These are phyloP conservation scores for Hyphantria cunea DNA, from an alignment of 1,140 invertebrate species.

Conservation along the genomic window DNA sequence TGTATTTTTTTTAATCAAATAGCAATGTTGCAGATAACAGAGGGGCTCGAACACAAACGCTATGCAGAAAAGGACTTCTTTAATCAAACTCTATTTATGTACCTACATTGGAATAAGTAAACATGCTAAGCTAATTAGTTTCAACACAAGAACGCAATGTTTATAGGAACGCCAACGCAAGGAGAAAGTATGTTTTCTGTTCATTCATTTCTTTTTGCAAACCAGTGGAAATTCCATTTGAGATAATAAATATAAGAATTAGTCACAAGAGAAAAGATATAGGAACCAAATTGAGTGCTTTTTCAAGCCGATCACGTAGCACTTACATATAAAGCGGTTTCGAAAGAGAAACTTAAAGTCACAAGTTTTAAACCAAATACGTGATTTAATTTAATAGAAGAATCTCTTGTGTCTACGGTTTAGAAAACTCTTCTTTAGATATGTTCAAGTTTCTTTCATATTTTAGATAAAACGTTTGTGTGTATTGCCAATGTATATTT, in stretches of 20 bases:
- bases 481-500: no score
- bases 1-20: no score
- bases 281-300: constrained; percentile 36
- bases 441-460: constrained; percentile 68
- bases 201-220: constrained; percentile 17
- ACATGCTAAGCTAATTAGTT: constrained; percentile 28
- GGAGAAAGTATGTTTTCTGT: constrained; percentile 8
- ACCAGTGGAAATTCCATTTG: constrained; percentile 41
- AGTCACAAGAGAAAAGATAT: constrained; percentile 31
- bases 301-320: constrained; percentile 65
- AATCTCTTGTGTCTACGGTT: constrained; percentile 54
- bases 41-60: no score
- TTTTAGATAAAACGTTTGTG: constrained; percentile 61
- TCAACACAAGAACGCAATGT: constrained; percentile 18
- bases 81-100: constrained; percentile 1
- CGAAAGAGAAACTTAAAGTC: constrained; percentile 56
- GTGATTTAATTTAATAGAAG: constrained; percentile 79
- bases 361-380: constrained; percentile 76
- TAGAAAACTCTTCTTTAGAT: constrained; percentile 65
- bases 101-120: constrained; percentile 11
- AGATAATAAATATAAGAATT: constrained; percentile 49
- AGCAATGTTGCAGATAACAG: no score
- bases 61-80: background rate
- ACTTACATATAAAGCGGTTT: constrained; percentile 61
- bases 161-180: constrained; percentile 10